Evolutionary conservation across 2,113 vertebrate species (phyloP).

Genomic region (Crocuta crocuta): DNA sequence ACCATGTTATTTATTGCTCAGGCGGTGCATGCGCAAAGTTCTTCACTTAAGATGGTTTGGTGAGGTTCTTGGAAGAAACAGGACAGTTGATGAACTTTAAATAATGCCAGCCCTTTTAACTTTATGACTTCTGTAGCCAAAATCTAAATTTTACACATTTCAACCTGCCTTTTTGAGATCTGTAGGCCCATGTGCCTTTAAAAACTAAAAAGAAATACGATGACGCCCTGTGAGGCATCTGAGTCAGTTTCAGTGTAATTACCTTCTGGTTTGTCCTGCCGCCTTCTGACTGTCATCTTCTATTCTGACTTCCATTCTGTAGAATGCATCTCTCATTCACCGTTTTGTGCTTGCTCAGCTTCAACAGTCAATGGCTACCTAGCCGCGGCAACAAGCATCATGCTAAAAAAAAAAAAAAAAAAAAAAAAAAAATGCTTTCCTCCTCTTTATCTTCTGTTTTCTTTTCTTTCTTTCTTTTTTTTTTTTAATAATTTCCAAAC

Average conservation of each 20-base stretch:
- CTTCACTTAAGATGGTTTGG: background rate
- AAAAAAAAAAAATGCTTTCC: background rate
- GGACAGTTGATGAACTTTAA: constrained; percentile 6
- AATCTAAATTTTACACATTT: background rate
- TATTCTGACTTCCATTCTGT: background rate
- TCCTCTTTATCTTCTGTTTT: background rate
- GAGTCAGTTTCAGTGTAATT: background rate
- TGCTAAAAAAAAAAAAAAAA: background rate
- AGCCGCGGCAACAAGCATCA: background rate
- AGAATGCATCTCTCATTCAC: background rate
- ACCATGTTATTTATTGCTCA: background rate
- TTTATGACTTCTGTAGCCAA: background rate
- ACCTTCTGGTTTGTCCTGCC: background rate
- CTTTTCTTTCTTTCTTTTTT: background rate
- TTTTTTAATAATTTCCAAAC: background rate
- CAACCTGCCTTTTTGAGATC: background rate
- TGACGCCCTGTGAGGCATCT: background rate
- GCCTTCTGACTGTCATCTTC: background rate
- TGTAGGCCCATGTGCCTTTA: background rate
- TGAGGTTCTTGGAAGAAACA: constrained; percentile 12
- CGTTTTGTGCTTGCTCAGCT: background rate
- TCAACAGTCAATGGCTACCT: background rate
- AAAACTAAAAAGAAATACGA: background rate
- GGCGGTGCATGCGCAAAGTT: background rate
- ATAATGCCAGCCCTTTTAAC: background rate